Conservation (phyloP, 2,888 invertebrate species). For the Agrotis clavis region DNA sequence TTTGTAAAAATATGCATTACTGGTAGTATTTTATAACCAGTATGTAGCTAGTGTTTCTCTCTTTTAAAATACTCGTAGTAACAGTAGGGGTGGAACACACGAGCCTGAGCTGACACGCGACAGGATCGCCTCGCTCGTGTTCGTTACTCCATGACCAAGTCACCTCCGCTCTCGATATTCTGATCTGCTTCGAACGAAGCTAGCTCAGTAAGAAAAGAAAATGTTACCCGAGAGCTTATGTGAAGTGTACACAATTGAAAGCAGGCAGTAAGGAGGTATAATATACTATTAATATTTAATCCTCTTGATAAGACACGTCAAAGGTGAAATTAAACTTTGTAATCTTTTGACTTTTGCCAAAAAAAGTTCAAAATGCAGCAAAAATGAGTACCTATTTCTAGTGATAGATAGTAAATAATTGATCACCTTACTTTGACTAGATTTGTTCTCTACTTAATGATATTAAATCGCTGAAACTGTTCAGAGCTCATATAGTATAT, state of each 20-base stretch:
- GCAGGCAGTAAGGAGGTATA: background rate
- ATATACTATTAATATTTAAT: background rate
- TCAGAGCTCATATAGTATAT: background rate
- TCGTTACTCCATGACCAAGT: conserved; percentile 25
- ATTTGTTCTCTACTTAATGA: background rate
- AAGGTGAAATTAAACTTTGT: background rate
- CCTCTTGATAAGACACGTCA: background rate
- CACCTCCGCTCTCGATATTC: background rate
- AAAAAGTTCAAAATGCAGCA: too few relatives aligned
- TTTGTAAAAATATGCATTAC: background rate
- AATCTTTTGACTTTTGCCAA: background rate
- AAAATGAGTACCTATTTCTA: too few relatives aligned
- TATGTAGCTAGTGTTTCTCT: background rate
- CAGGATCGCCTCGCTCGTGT: conserved; percentile 34
- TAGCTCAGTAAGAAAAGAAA: background rate
- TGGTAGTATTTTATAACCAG: background rate
- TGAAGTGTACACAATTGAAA: background rate
- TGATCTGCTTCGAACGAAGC: background rate
- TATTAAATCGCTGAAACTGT: background rate
- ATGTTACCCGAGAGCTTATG: background rate
- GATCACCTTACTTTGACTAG: too few relatives aligned
- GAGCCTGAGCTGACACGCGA: conserved; percentile 34
- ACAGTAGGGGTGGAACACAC: background rate
- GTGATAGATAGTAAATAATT: too few relatives aligned
- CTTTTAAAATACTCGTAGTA: background rate